Conservation (phyloP, 2,113 vertebrate species). For the Nycticryphes semicollaris region DNA sequence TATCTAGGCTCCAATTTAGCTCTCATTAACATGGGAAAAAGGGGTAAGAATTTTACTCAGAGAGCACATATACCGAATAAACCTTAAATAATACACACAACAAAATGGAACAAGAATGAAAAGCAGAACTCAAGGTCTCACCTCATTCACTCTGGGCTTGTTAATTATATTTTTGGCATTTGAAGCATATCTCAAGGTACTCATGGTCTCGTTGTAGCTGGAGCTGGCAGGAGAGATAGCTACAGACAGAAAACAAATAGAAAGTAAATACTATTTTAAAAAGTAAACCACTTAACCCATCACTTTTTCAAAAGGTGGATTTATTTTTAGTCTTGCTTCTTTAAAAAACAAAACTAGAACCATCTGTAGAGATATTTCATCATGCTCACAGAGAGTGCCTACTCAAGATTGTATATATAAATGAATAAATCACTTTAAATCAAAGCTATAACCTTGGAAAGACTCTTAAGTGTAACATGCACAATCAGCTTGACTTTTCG, state of each 20-base stretch:
- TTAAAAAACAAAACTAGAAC: background rate
- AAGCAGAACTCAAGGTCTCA: conserved; percentile 63
- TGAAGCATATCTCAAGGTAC: conserved; percentile 94
- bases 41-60: background rate
- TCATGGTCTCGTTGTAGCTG: conserved; percentile 95
- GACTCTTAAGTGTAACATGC: background rate
- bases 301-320: background rate
- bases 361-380: background rate
- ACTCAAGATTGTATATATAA: background rate
- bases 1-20: background rate
- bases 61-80: background rate
- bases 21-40: background rate
- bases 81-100: background rate
- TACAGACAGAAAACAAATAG: conserved; percentile 55
- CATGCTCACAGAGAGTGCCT: background rate
- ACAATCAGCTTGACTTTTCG: background rate
- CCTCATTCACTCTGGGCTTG: conserved; percentile 95
- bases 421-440: background rate
- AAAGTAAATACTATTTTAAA: background rate
- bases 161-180: conserved; percentile 96
- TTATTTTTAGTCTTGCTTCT: background rate
- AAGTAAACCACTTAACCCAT: background rate
- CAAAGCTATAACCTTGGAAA: background rate
- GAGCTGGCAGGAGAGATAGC: conserved; percentile 92
- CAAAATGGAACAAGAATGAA: background rate